These are phyloP conservation scores for Vulpes lagopus DNA, from an alignment of 2,113 vertebrate species.

Conservation along the genomic window DNA sequence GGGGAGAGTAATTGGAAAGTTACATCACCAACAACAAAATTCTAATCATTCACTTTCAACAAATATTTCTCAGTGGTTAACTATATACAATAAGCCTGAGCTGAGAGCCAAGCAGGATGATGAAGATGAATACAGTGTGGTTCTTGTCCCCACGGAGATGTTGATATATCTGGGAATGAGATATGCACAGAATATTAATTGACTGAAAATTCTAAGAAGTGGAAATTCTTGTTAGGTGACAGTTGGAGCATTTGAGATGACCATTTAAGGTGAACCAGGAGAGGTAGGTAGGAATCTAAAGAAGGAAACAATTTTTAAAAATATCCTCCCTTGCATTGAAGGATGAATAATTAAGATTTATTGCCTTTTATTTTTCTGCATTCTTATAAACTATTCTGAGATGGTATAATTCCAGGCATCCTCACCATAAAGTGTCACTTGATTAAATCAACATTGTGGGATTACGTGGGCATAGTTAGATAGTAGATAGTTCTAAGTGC, in stretches of 20 bases:
- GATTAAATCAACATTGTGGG: neutral
- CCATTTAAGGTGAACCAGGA: neutral
- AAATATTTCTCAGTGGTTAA: neutral
- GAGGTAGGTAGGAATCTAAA: neutral
- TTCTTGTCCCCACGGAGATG: neutral
- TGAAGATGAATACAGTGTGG: neutral
- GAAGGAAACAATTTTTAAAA: neutral
- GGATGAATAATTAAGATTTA: neutral
- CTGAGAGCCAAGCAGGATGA: neutral
- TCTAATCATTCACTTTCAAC: neutral
- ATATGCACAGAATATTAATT: neutral
- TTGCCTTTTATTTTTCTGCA: neutral
- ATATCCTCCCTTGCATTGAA: neutral
- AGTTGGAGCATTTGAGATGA: neutral
- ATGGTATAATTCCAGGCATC: neutral
- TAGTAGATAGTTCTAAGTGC: neutral
- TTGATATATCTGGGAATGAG: neutral
- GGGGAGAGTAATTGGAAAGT: neutral
- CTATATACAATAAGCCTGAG: neutral
- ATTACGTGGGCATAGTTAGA: neutral
- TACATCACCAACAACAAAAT: neutral
- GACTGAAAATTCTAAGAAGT: neutral
- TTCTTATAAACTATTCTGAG: slow-evolving; percentile 31
- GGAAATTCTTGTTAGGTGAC: neutral
- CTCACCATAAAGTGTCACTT: neutral